Conservation (phyloP, 2,888 invertebrate genomes). For the Scaptomyza caliginosa region DNA sequence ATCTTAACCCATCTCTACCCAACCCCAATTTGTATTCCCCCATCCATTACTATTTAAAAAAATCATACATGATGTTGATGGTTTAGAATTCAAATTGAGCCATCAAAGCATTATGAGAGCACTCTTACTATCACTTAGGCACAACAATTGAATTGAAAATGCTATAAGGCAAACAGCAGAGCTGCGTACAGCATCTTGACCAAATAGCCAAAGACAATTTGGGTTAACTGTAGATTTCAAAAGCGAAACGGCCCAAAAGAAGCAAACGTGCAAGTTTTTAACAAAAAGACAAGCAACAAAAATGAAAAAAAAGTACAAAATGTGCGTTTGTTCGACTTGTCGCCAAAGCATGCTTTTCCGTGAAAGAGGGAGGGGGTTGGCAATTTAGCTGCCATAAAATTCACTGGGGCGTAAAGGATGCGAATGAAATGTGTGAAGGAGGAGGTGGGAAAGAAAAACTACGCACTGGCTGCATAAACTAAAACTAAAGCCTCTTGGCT, state of each 20-base stretch:
- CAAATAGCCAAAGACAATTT: conserved; percentile 76
- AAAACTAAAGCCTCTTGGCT: conserved; percentile 79
- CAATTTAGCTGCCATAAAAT: conserved; percentile 62
- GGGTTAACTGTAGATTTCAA: conserved; percentile 75
- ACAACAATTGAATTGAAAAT: conserved; percentile 19
- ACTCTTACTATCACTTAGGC: conserved; percentile 68
- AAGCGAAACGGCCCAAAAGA: conserved; percentile 45
- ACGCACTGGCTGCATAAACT: conserved; percentile 69
- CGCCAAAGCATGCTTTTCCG: conserved; percentile 22
- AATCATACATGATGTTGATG: conserved; percentile 25
- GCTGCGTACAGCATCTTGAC: conserved; percentile 67
- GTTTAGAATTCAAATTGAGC: conserved; percentile 63
- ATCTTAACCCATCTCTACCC: not conserved
- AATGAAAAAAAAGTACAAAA: conserved; percentile 49
- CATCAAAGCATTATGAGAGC: conserved; percentile 60
- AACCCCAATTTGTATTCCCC: not conserved
- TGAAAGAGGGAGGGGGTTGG: conserved; percentile 3
- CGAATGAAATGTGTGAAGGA: conserved; percentile 31
- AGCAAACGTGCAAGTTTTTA: conserved; percentile 76
- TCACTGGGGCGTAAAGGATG: conserved; percentile 79
- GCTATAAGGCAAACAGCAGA: no score
- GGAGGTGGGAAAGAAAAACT: conserved; percentile 52
- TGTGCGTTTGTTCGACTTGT: conserved; percentile 34
- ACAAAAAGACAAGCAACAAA: no score
- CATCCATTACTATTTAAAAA: not conserved